These are phyloP conservation scores for Nestor notabilis DNA, from an alignment of 2,113 vertebrate species.

Conservation along the genomic window DNA sequence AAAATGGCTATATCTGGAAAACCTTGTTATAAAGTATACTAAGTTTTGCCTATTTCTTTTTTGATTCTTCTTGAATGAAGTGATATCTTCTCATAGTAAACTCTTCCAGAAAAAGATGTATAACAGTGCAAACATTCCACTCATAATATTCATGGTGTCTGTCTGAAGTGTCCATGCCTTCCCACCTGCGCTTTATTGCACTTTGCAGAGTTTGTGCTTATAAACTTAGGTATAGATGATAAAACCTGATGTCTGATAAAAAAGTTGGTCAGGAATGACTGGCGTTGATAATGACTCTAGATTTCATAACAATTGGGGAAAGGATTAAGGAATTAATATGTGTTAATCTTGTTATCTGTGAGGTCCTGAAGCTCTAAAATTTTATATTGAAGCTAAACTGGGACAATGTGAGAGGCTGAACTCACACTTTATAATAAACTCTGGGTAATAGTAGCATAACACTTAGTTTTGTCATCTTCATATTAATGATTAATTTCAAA, in stretches of 20 bases:
- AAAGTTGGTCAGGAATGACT: background rate
- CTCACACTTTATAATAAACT: background rate
- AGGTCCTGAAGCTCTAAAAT: conserved; percentile 2
- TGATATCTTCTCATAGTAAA: background rate
- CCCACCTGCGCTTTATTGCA: background rate
- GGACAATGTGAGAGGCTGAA: background rate
- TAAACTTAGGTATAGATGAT: background rate
- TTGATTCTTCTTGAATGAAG: background rate
- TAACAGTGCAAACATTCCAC: background rate
- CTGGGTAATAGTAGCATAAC: background rate
- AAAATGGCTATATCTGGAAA: background rate
- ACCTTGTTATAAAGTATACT: background rate
- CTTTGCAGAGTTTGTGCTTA: background rate
- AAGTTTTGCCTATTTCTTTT: background rate
- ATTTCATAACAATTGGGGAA: conserved; percentile 25
- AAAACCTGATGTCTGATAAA: background rate
- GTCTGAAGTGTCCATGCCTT: background rate
- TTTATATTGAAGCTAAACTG: background rate
- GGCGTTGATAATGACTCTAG: background rate
- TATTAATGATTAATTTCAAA: conserved; percentile 8
- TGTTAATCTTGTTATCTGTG: conserved; percentile 30
- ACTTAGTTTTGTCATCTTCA: background rate
- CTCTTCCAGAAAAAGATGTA: background rate
- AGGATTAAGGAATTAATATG: conserved; percentile 28
- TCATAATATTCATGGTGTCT: background rate